phyloP scores from a whole-genome alignment of 2,888 invertebrate species.

The Glyphotaelius pellucidus region DNA sequence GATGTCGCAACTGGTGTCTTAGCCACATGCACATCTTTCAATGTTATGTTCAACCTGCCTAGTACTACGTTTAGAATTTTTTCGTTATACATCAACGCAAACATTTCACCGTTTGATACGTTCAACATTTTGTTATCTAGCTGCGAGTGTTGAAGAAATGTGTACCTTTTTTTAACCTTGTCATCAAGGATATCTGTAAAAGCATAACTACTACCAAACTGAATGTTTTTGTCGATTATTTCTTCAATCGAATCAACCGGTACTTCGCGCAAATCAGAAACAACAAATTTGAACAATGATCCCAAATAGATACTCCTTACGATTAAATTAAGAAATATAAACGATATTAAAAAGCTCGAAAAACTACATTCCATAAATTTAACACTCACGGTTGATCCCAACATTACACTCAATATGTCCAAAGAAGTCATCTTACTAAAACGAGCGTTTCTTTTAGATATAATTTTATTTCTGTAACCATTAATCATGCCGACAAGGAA shows the following conservation, averaged over 20 bases:
- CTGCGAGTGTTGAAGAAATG: not conserved
- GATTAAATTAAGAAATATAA: slow-evolving; percentile 18
- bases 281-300: slow-evolving; percentile 37
- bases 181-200: not conserved
- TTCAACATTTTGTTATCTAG: not conserved
- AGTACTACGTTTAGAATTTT: not conserved
- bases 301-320: too few relatives aligned
- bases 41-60: not conserved
- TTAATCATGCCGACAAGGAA: not conserved
- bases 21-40: not conserved
- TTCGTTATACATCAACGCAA: not conserved
- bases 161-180: not conserved
- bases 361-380: not conserved
- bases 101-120: slow-evolving; percentile 19
- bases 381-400: not conserved
- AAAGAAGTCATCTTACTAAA: not conserved
- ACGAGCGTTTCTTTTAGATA: not conserved
- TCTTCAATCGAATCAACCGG: slow-evolving; percentile 10
- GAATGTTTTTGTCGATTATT: slow-evolving; percentile 21
- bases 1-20: too few relatives aligned
- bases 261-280: slow-evolving; percentile 10
- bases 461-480: not conserved
- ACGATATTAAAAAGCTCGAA: not conserved
- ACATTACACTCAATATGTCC: not conserved
- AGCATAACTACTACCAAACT: slow-evolving; percentile 5